Conservation (phyloP, 2,888 invertebrate species). For the Tethea ocularis region DNA sequence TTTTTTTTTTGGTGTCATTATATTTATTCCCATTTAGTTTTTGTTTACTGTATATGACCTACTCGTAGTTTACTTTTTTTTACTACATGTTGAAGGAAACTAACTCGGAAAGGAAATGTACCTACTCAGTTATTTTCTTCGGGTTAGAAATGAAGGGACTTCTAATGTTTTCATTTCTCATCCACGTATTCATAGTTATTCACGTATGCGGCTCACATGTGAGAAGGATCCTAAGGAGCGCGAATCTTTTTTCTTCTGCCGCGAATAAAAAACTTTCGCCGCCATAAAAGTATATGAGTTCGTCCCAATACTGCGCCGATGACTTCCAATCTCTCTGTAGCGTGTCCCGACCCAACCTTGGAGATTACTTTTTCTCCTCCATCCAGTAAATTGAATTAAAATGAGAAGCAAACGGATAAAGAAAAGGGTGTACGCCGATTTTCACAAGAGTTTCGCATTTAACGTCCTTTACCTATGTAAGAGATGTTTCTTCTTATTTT, state of each 20-base stretch:
- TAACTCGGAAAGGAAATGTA: conserved; percentile 13
- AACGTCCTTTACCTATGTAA: conserved; percentile 51
- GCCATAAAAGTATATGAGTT: conserved; percentile 82
- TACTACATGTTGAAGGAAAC: too few species aligned
- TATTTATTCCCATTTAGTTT: too few species aligned
- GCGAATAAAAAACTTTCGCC: conserved; percentile 78
- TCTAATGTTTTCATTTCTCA: conserved; percentile 62
- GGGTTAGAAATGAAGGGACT: conserved; percentile 56
- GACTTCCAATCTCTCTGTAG: conserved; percentile 80
- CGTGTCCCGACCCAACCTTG: conserved; percentile 77
- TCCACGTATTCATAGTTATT: conserved; percentile 57
- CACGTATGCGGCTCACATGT: conserved; percentile 64
- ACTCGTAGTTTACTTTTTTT: too few species aligned
- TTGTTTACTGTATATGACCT: too few species aligned
- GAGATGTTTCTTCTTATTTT: conserved; percentile 40
- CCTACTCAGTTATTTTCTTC: conserved; percentile 46
- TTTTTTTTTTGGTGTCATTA: too few species aligned
- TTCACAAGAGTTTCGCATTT: conserved; percentile 66
- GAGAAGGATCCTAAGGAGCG: conserved; percentile 55
- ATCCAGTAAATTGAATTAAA: conserved; percentile 82
- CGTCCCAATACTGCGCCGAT: conserved; percentile 80
- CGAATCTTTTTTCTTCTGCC: conserved; percentile 76
- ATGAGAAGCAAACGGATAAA: conserved; percentile 79
- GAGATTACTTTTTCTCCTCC: conserved; percentile 81
- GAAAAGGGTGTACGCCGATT: conserved; percentile 74